A percentile compares a stretch with the other conserved stretches of the same genome.
Conservation (phyloP, 1,140 invertebrate species). For the Diuraphis noxia region DNA sequence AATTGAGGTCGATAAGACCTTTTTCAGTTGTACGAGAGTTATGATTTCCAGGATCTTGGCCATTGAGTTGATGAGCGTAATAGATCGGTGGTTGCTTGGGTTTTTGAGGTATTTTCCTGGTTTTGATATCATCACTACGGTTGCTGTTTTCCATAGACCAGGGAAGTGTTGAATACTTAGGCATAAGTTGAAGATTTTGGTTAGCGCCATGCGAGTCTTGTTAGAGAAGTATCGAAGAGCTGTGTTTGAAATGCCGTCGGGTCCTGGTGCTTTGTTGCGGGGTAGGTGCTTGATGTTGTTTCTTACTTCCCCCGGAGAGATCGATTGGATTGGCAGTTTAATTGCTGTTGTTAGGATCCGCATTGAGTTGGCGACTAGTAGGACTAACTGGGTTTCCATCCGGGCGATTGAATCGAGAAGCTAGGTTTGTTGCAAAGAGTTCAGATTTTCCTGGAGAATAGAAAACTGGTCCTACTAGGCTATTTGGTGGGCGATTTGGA, state of each 20-base stretch:
- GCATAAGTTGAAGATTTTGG: neutral
- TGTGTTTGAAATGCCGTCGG: neutral
- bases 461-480: neutral
- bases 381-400: neutral
- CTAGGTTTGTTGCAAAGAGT: neutral
- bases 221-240: neutral
- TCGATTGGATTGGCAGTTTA: neutral
- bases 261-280: neutral
- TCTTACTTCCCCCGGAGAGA: neutral
- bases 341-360: neutral
- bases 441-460: neutral
- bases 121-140: conserved; percentile 58
- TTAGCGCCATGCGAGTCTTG: neutral
- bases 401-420: neutral
- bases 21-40: neutral
- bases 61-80: neutral
- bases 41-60: conserved; percentile 23
- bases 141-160: conserved; percentile 58
- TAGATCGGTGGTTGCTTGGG: conserved; percentile 51
- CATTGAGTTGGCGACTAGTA: neutral
- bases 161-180: neutral
- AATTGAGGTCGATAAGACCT: neutral
- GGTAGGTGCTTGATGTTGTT: neutral
- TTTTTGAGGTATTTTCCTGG: conserved; percentile 57
- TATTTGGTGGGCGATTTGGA: neutral